These are phyloP conservation scores for Harpegnathos saltator DNA, from an alignment of 1,140 invertebrate genomes.

Conservation along the genomic window DNA sequence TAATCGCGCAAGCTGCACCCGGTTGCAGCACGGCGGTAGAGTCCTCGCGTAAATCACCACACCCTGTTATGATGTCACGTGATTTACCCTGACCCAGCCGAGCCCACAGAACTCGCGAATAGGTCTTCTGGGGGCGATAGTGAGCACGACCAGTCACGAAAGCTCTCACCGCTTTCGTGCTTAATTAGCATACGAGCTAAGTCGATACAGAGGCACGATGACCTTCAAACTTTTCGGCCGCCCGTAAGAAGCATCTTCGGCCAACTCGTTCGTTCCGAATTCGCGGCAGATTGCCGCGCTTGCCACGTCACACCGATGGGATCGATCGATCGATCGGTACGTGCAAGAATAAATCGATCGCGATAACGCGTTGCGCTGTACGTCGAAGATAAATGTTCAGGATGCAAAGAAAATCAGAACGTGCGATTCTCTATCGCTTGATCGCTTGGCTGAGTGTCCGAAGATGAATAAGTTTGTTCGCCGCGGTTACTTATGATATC, in stretches of 20 bases:
- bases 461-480: background rate
- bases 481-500: background rate
- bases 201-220: conserved; percentile 49
- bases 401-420: background rate
- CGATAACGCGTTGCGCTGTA: background rate
- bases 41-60: conserved; percentile 70
- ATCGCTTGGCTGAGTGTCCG: background rate
- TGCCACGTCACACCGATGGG: background rate
- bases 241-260: conserved; percentile 27
- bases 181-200: conserved; percentile 67
- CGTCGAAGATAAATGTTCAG: no score
- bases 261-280: conserved; percentile 4
- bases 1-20: conserved; percentile 47
- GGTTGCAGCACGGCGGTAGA: conserved; percentile 53
- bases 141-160: conserved; percentile 68
- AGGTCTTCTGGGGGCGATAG: conserved; percentile 57
- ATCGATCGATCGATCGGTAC: conserved; percentile 14
- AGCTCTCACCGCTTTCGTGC: conserved; percentile 52
- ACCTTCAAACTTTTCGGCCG: conserved; percentile 53
- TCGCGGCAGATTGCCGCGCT: no score
- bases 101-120: conserved; percentile 55
- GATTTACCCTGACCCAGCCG: conserved; percentile 71
- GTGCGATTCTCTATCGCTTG: no score
- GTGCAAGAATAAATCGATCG: background rate
- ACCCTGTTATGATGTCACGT: conserved; percentile 73